Conservation (phyloP, 35 echinoderm and acorn worm species). For the Apostichopus japonicus region DNA sequence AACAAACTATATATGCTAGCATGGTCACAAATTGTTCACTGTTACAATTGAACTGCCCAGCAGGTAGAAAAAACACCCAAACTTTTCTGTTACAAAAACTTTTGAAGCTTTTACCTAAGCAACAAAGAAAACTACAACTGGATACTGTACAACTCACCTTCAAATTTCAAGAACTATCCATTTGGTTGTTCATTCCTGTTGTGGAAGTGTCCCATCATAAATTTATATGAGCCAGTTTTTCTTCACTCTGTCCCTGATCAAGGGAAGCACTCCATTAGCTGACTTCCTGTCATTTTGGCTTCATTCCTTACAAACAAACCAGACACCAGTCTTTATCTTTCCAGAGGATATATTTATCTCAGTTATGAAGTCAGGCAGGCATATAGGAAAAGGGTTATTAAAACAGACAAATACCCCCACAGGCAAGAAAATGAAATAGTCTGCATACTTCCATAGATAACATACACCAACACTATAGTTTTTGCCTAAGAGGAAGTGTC, state of each 20-base stretch:
- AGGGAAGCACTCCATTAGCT: not conserved
- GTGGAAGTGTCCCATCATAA: no score
- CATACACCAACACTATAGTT: not conserved
- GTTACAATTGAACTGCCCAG: no score
- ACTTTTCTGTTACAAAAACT: no score
- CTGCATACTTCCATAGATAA: constrained; percentile 12
- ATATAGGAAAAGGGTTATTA: constrained; percentile 23
- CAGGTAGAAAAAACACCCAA: no score
- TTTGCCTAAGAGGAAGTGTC: not conserved
- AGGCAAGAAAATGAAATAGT: constrained; percentile 19
- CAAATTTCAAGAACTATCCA: not conserved
- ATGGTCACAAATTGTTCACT: no score
- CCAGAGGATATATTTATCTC: not conserved
- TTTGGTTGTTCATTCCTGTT: not conserved
- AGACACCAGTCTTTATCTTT: not conserved
- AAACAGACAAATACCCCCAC: not conserved
- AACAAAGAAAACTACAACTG: no score
- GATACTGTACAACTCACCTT: not conserved
- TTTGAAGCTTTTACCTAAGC: no score
- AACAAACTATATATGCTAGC: no score
- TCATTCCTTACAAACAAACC: constrained; percentile 8
- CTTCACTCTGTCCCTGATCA: not conserved
- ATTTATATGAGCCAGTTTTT: no score
- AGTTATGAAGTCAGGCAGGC: not conserved
- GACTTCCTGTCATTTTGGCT: not conserved